A percentile compares a stretch with the other conserved stretches of the same genome.
Evolutionary conservation across 2,797 vertebrate genomes (phyloP).

Genomic region (Champsocephalus esox): DNA sequence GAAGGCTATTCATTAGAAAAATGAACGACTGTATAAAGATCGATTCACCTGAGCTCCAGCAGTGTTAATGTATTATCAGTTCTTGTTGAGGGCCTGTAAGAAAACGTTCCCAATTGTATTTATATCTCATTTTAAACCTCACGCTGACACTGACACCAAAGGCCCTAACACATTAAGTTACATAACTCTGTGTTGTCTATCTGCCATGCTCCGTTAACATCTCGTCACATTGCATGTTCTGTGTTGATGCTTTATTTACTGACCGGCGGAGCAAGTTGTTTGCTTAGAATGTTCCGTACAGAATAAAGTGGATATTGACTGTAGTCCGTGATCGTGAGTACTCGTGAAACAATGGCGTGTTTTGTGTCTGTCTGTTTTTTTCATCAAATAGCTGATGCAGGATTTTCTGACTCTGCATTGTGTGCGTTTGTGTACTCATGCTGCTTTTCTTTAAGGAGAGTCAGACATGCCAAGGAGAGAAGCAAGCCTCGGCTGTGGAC

Average conservation of each 20-base stretch:
- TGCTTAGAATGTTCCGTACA: constrained; percentile 30
- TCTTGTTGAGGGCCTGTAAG: not conserved
- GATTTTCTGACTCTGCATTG: constrained; percentile 41
- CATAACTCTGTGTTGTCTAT: constrained; percentile 6
- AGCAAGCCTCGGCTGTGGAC: constrained; percentile 88
- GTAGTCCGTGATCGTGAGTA: constrained; percentile 35
- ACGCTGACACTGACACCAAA: constrained; percentile 5
- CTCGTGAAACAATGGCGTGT: constrained; percentile 17
- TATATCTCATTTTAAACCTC: not conserved
- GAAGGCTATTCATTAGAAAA: not conserved
- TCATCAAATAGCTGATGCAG: constrained; percentile 34
- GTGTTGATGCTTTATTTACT: constrained; percentile 22
- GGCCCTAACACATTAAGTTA: not conserved
- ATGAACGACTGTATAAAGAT: not conserved
- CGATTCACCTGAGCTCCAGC: not conserved
- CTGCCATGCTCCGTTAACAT: not conserved
- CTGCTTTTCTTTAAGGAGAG: constrained; percentile 73
- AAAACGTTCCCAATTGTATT: not conserved
- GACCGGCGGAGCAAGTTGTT: constrained; percentile 27
- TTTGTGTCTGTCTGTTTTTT: constrained; percentile 7
- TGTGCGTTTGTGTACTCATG: constrained; percentile 39
- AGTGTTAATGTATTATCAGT: not conserved
- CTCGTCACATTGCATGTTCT: constrained; percentile 24
- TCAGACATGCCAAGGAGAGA: constrained; percentile 72
- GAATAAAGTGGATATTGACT: constrained; percentile 13